Base-by-base conservation (phyloP, 2,113 vertebrate species). In the Blennius ocellaris region DNA sequence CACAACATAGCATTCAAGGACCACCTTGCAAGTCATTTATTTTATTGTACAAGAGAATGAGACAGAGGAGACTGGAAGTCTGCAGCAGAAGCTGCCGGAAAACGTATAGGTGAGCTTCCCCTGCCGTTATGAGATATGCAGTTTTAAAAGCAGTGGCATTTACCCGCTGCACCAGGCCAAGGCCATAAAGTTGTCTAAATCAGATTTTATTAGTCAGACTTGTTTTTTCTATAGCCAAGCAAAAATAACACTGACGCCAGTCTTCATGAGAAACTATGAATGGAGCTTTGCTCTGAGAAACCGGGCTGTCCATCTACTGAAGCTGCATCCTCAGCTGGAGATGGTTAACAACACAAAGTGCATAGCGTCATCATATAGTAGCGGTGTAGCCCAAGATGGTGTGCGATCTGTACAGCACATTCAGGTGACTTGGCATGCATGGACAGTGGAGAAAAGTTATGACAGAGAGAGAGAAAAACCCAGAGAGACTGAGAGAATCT, bases 221-320 rank as follows among this genome's bases (percentile, higher is more conserved):
- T 67, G 63, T 74, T 78, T 81, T 79, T 68, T 74, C 55, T 72
- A 70, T 51, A 59, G 43, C 74, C 41, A 55, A 58, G 62, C 59
- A 69, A 76, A 78, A 80, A 80, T 61, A 85, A 73, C 55, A 63
- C 54, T 70, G 83, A 83, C 66, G 62, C 84, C 73, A 77, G 75
- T 52, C 58, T 50, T 78, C 36, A 51, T 64, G 54, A 73, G 65
- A 57, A 8, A 40, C 79, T 57, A 83, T 76, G 59, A 88, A 87
- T 81, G 84, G 73, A 73, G 62, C 16, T 7, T 11, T 39, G 48
- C 57, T 83, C 77, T 65, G 71, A 88, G 71, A 82, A 83, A 11
- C 6, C 41, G 16, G 30, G 30, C 63, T 62, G 61, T 69, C 59
- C 43, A 51, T 85, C 64, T 41, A 47, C 39, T 47, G 12, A 49